Conservation (phyloP, 2,113 vertebrate genomes). For the Balaeniceps rex region DNA sequence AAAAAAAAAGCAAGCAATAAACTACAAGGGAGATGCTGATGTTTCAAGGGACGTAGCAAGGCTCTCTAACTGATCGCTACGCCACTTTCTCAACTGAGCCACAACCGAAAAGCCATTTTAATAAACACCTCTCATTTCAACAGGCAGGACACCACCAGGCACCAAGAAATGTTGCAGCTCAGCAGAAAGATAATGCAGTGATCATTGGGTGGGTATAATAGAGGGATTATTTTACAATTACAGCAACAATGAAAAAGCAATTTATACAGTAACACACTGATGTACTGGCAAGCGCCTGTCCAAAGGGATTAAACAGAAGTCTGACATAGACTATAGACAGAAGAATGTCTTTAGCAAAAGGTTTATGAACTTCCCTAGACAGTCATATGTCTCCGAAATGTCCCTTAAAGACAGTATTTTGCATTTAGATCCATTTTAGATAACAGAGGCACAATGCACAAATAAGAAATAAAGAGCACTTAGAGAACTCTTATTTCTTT, state of each 20-base stretch:
- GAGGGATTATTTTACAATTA: conserved; percentile 40
- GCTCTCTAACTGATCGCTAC: not conserved
- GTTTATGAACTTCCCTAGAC: not conserved
- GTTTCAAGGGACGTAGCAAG: not conserved
- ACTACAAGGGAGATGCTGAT: not conserved
- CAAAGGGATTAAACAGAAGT: conserved; percentile 7
- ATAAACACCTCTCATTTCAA: not conserved
- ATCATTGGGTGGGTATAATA: not conserved
- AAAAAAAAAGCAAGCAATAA: not conserved
- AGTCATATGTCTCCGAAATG: not conserved
- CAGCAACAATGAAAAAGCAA: conserved; percentile 36
- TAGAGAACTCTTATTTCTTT: not conserved
- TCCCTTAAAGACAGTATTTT: not conserved
- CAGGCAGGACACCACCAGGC: not conserved
- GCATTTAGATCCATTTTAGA: not conserved
- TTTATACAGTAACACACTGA: not conserved
- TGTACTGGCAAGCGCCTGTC: not conserved
- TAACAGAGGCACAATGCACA: not conserved
- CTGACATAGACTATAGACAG: not conserved
- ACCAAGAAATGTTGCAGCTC: not conserved
- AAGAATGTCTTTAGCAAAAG: not conserved
- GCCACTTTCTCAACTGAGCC: not conserved
- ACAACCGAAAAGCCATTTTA: not conserved
- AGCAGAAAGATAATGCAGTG: conserved; percentile 15
- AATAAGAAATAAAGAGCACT: not conserved